These are phyloP conservation scores for Scophthalmus maximus DNA, from an alignment of 2,113 vertebrate genomes.

Conservation along the genomic window DNA sequence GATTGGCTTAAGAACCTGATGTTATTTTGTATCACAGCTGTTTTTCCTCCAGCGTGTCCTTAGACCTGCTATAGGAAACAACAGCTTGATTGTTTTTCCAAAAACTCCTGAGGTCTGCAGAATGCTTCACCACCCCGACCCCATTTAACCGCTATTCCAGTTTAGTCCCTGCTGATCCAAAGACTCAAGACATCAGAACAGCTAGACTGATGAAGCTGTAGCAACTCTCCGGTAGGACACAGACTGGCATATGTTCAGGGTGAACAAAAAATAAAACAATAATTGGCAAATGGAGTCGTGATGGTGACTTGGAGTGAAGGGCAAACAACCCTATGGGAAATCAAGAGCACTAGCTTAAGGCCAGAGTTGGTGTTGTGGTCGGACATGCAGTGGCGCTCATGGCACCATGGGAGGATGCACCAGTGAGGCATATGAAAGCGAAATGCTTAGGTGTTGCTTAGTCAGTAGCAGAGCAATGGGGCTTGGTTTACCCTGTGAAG, in stretches of 20 bases:
- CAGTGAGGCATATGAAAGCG: slow-evolving; percentile 47
- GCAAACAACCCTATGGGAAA: slow-evolving; percentile 41
- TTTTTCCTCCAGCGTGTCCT: neutral
- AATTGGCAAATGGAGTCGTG: neutral
- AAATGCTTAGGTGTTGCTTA: slow-evolving; percentile 36
- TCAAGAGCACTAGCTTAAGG: neutral
- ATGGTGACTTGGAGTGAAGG: slow-evolving; percentile 4
- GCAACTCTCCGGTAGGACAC: neutral
- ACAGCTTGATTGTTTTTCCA: neutral
- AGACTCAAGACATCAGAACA: neutral
- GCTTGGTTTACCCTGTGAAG: slow-evolving; percentile 14
- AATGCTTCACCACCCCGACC: slow-evolving; percentile 1
- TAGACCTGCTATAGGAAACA: neutral
- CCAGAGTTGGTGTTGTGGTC: too few species aligned
- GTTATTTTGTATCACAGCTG: neutral
- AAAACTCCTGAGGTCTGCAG: neutral
- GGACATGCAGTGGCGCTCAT: neutral
- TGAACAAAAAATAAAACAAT: too few species aligned
- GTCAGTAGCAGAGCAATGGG: slow-evolving; percentile 14
- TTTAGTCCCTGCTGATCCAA: neutral
- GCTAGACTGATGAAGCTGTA: neutral
- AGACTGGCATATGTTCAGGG: neutral
- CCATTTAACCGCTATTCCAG: neutral
- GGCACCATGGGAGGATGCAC: slow-evolving; percentile 17
- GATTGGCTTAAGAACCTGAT: neutral